Base-by-base conservation (phyloP, 35 echinoderm and acorn worm genomes). In the Lytechinus variegatus region DNA sequence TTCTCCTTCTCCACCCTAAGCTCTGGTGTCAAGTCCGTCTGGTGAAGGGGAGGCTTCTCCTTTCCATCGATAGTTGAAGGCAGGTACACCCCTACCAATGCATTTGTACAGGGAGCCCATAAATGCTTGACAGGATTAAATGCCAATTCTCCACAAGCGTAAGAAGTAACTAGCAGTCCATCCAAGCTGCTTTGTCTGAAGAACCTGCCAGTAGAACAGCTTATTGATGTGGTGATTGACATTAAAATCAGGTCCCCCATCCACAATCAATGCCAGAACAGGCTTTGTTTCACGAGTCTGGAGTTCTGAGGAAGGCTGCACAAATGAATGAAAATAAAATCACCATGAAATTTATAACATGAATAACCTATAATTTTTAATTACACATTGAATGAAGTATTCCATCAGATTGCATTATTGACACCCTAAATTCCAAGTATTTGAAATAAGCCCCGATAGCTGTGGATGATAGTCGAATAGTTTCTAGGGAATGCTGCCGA, bases 181-280 rank as follows among this genome's bases (percentile, higher is more conserved):
- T 97, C 88, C 12, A 97, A 66, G 6, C 52, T 29, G 27, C 51
- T 57, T 3, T 96, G 54, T 61, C 87, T 27, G 14, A 97, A 98
- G 10, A 97, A 71, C 33, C 96, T 92, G 4, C 9, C 14, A n/a
- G 29, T 87, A 97, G 86, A 95, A 95, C 3, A 97, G 1, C 16
- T 92, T 86, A 56, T 97, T 98, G 8, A 95, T 87, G 5, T 91
- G 27, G 71, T 97, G 88, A n/a, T 97, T 91, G 2, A 95, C 52
- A 58, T 97, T 98, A 89, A 95, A 98, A 55, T 97, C 97, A 1
- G 95, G 54, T 11, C 97, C 96, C 8, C 95, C 94, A 52, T 96
- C 96, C 24, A 87, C 52, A 33, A 97, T 28, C 3, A 97, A 5
- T 3, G 71, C 9, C 6, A 97, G 14, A 4, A 92, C 91, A 54